Percentiles rank a stretch among this genome's conserved stretches.
phyloP scores from a whole-genome alignment of 64 coral and sea anemone genomes.

The Catalaphyllia jardinei region DNA sequence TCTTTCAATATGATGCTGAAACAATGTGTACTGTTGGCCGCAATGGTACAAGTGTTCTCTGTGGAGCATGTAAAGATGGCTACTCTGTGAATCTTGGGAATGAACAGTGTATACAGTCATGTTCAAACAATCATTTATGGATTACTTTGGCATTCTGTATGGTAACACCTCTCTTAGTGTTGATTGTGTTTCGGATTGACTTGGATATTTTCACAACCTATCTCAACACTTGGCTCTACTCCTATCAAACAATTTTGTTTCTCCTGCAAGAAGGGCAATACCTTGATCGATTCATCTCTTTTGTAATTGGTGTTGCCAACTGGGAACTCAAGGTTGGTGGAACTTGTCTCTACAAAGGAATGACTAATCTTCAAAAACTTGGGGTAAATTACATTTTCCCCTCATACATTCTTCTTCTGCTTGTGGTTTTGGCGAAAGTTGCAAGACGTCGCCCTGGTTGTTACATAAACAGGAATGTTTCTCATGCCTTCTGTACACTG shows the following conservation, averaged over 20 bases:
- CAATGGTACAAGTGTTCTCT: constrained; percentile 54
- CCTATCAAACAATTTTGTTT: constrained; percentile 76
- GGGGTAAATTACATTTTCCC: constrained; percentile 81
- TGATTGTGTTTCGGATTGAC: constrained; percentile 71
- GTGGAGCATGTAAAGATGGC: constrained; percentile 47
- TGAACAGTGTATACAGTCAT: constrained; percentile 36
- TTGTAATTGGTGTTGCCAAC: constrained; percentile 76
- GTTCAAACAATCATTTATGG: constrained; percentile 36
- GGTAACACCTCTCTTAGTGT: constrained; percentile 28
- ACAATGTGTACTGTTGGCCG: constrained; percentile 57
- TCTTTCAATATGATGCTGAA: constrained; percentile 10
- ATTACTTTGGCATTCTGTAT: constrained; percentile 61
- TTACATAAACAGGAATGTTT: constrained; percentile 84
- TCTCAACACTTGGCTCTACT: constrained; percentile 86
- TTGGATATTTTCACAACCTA: constrained; percentile 77
- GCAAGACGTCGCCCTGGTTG: constrained; percentile 55
- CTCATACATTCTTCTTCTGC: constrained; percentile 60
- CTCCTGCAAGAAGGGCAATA: constrained; percentile 58
- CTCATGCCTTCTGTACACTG: constrained; percentile 73
- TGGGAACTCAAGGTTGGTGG: constrained; percentile 25
- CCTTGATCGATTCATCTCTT: constrained; percentile 60
- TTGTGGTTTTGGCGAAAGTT: constrained; percentile 68
- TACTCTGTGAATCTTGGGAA: constrained; percentile 68
- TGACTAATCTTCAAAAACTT: constrained; percentile 81
- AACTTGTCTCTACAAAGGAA: constrained; percentile 55